Base-by-base conservation (phyloP, 2,113 vertebrate genomes). In the Bubo blakistoni region DNA sequence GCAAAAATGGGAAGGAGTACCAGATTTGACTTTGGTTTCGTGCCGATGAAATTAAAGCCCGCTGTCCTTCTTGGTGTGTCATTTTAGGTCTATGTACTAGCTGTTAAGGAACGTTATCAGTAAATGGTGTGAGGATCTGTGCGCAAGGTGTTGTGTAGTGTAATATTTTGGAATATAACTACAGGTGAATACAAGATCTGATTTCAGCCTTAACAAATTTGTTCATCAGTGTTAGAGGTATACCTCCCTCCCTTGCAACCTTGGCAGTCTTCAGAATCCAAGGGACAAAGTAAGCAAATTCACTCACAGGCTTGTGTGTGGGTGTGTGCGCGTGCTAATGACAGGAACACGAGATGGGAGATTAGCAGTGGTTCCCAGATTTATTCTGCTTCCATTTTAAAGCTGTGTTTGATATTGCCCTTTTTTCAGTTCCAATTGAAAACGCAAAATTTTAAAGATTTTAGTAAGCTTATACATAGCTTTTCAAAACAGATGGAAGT, bases 401-500 rank as follows among this genome's bases (percentile, higher is more conserved):
- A 91, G 38, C 54, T 62, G 6, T 34, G 19, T 66, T 93, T 79
- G 42, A 44, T 92, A 54, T 51, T 79, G 65, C 54, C 29, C 24
- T 79, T 89, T 81, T 92, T 89, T 79, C n/a, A 54, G 65, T 90
- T 95, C 62, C 74, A 79, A 3, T 29, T 76, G 73, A 89, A 94
- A 94, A 81, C 2, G 13, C 21, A 49, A 80, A 30, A 69, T 81
- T 90, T 42, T 29, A 49, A 84, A 92, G 55, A 62, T 80, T 90
- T 94, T 86, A 58, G 32, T 79, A 87, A 91, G 73, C 57, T 73
- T 1, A 11, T 88, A 51, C 40, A 40, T 93, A 93, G 85, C 74
- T 93, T 63, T 95, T 81, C 69, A 87, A 94, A 95, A 91, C 95
- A 95, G 86, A 91, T 92, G 93, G 94, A 91, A 87, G 76, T n/a